These are phyloP conservation scores for Rattus rattus DNA, from an alignment of 2,113 vertebrate genomes.

Conservation along the genomic window DNA sequence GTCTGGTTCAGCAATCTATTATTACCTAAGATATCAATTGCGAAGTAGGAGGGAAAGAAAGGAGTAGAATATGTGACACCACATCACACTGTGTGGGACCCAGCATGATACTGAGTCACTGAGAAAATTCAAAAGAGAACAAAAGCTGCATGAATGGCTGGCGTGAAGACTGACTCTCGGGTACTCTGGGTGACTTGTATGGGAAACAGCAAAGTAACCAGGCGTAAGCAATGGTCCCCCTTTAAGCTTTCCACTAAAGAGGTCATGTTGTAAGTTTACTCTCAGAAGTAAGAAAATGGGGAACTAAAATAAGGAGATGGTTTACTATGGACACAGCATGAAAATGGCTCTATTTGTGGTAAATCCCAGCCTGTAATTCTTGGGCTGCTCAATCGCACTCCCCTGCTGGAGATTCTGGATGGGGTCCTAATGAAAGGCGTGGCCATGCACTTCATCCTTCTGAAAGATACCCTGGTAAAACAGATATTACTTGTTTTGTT, in stretches of 20 bases:
- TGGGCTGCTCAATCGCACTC: conserved; percentile 92
- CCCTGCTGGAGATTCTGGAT: conserved; percentile 88
- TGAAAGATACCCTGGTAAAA: conserved; percentile 93
- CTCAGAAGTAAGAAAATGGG: background rate
- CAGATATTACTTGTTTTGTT: conserved; percentile 81
- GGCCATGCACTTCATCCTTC: conserved; percentile 91
- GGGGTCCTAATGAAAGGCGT: conserved; percentile 95
- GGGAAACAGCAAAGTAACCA: background rate
- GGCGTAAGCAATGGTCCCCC: background rate
- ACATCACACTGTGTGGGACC: background rate
- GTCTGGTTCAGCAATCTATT: background rate
- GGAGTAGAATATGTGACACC: background rate
- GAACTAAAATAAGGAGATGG: background rate
- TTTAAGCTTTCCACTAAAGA: background rate
- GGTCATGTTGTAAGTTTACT: background rate
- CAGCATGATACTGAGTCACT: conserved; percentile 3
- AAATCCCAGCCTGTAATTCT: conserved; percentile 90
- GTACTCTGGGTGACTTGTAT: background rate
- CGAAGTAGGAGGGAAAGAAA: background rate
- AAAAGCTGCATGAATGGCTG: background rate
- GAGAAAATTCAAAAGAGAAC: conserved; percentile 15
- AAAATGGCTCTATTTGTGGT: background rate
- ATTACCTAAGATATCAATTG: background rate
- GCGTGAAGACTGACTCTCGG: background rate
- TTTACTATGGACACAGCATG: background rate